Base-by-base conservation (phyloP, 2,888 invertebrate genomes). In the Yponomeuta malinellus region DNA sequence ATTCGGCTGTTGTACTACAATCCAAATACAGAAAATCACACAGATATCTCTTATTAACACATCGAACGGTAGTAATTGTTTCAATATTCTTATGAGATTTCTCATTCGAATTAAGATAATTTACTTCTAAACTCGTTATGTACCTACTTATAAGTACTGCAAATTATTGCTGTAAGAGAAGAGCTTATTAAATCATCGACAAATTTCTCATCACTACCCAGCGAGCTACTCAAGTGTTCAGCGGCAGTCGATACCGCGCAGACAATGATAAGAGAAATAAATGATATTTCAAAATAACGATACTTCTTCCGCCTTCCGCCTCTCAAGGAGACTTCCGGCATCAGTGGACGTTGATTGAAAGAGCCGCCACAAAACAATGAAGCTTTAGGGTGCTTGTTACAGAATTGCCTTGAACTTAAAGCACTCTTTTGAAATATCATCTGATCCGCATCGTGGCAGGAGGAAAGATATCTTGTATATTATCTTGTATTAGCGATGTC, bases 241-340 rank as follows among this genome's bases (percentile, higher is more conserved):
- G 76, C 77, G 75, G 70, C 73, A 83, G 79, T 80, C 83, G 82
- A 87, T 86, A 82, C 83, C 76, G 15, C 48, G 76, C 83, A 84
- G 83, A 85, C 84, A 86, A 84, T 83, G 87, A 87, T 87, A 87
- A 86, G 84, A 83, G 83, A 84, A 85, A 86, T 87, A 87, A 87
- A 88, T 86, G 83, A 87, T 79, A 81, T 84, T 84, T 80, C 78
- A 79, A 81, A 79, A 81, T 80, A 79, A 79, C 76, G 74, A 75
- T 78, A 78, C 82, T 80, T 75, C 75, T 65, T 73, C 72, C 71
- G 71, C 70, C 72, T 73, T 15, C 48, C 12, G 63, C 48, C 52
- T 10, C 52, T 59, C 52, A 5, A n/a, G 48, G 63, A 43, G 69
- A 31, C 29, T 29, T 29, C 43, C 63, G 9, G 59, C 29, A 48